Evolutionary conservation across 2,888 invertebrate species (phyloP), one percentile per base, ranked within the genome.

Genomic region (Dolomedes plantarius): DNA sequence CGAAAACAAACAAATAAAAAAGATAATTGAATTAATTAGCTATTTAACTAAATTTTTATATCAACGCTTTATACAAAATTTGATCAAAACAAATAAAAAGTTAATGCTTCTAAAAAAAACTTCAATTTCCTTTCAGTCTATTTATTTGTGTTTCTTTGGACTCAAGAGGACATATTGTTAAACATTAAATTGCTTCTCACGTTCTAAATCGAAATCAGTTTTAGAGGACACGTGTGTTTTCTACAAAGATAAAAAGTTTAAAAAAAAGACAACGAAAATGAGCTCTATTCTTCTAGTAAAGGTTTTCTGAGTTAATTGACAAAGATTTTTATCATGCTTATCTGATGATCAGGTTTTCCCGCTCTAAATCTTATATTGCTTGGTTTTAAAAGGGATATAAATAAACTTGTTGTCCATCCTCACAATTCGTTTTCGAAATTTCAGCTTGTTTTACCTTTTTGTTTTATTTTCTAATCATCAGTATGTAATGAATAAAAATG

Each of bases 201-300:
- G 46, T 46, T 46, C n/a, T 46, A 46, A 46, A 46, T 46, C 46
- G 46, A 46, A 46, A 46, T 46, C 46, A 16, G 46, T 46, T 46
- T 46, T 46, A 46, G 16, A 16, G 46, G n/a, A 2, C 46, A 46
- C 46, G 46, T 6, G 16, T 6, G 7, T 6, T 46, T 46, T 46
- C 46, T 46, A 13, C 46, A 46, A 16, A 16, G 5, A 46, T 46
- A 9, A 46, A 11, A 46, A 46, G 2, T 16, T 2, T 11, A 46
- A 16, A 6, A 16, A 16, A 46, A 46, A 9, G 2, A 46, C 9
- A 46, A 36, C 36, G 11, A 36, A 16, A 46, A 46, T 46, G n/a
- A 46, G n/a, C 16, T 9, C 46, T 46, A 16, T 46, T 46, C 46
- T 46, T 46, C 46, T 5, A 16, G 9, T 16, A 16, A 46, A 46